phyloP scores from a whole-genome alignment of 2,113 vertebrate species.

The Myotis davidii region DNA sequence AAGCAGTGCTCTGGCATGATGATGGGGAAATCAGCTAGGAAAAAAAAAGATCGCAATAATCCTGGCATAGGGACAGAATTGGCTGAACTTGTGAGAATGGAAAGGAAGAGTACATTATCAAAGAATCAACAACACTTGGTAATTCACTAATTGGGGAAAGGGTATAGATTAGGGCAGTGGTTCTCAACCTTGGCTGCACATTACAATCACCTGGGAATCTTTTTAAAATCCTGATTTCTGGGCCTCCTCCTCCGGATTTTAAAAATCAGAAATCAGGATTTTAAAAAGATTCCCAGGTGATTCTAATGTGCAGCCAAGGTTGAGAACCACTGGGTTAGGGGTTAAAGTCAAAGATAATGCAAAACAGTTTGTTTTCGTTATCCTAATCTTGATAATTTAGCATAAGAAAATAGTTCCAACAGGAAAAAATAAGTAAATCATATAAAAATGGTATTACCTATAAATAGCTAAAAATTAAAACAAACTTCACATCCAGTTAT shows the following conservation, averaged over 20 bases:
- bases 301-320: too few relatives aligned
- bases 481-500: neutral
- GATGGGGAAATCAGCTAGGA: neutral
- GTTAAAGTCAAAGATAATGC: neutral
- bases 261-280: too few relatives aligned
- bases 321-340: neutral
- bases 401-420: neutral
- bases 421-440: slow-evolving; percentile 3
- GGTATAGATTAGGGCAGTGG: too few relatives aligned
- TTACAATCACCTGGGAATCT: too few relatives aligned
- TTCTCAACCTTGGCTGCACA: too few relatives aligned
- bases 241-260: too few relatives aligned
- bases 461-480: slow-evolving; percentile 36
- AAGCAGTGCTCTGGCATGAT: neutral
- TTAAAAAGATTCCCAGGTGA: too few relatives aligned
- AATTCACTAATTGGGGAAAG: neutral
- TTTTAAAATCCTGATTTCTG: too few relatives aligned
- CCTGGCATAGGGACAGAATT: neutral
- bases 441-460: neutral
- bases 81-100: neutral
- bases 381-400: neutral
- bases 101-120: slow-evolving; percentile 1
- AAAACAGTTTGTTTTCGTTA: neutral
- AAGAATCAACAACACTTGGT: neutral
- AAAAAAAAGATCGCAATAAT: neutral